phyloP scores from a whole-genome alignment of 2,113 vertebrate genomes.

The Paralichthys olivaceus region DNA sequence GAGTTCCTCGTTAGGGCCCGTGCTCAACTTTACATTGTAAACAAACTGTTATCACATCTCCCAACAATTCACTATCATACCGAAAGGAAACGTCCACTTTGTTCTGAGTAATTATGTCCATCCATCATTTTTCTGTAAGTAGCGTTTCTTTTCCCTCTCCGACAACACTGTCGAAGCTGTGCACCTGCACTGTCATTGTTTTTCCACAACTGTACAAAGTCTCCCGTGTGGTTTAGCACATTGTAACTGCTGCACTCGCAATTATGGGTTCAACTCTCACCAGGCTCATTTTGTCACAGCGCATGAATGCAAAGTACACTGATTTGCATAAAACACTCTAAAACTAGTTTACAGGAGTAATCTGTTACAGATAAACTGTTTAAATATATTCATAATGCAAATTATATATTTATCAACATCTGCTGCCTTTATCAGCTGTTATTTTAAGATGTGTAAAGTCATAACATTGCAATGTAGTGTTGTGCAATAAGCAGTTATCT shows the following conservation, averaged over 20 bases:
- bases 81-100: background rate
- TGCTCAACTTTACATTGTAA: slow-evolving; percentile 31
- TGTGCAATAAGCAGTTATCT: background rate
- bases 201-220: slow-evolving; percentile 29
- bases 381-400: slow-evolving; percentile 11
- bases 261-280: slow-evolving; percentile 69
- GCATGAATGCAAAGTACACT: slow-evolving; percentile 41
- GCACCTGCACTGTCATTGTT: slow-evolving; percentile 62
- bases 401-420: slow-evolving; percentile 11
- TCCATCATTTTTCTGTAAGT: slow-evolving; percentile 1
- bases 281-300: slow-evolving; percentile 55
- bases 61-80: slow-evolving; percentile 3
- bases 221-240: slow-evolving; percentile 52
- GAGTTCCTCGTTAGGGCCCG: background rate
- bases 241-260: slow-evolving; percentile 67
- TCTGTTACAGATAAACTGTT: slow-evolving; percentile 19
- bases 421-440: slow-evolving; percentile 15
- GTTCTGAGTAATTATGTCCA: slow-evolving; percentile 36
- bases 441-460: slow-evolving; percentile 1
- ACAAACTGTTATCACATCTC: slow-evolving; percentile 17
- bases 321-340: slow-evolving; percentile 55
- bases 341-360: slow-evolving; percentile 34
- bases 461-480: slow-evolving; percentile 4
- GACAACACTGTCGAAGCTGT: background rate
- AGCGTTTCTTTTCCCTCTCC: slow-evolving; percentile 16